Base-by-base conservation (phyloP, 2,113 vertebrate species). In the Rana temporaria region DNA sequence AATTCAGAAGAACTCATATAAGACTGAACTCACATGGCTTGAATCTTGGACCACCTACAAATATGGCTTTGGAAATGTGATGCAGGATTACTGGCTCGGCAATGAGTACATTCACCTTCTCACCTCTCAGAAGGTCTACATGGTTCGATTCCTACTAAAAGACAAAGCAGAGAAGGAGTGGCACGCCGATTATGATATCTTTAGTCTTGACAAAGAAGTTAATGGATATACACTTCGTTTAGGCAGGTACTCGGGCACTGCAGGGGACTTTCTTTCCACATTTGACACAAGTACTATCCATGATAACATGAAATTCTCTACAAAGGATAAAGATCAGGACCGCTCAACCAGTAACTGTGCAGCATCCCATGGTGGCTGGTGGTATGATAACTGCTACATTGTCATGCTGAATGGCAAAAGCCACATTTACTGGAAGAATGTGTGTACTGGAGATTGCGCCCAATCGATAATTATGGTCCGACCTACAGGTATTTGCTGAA, bases 261-360 rank as follows among this genome's bases (percentile, higher is more conserved):
- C 81, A 7, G 81, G 86, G 0, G 90, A 91, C 38, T 87, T 85
- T 6, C 30, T 91, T 71, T 87, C 89, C 17, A 34, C 38, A 62
- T 86, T 78, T 24, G 77, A 87, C 6, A 56, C 89, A 71, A 86
- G 74, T 38, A 88, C 84, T 38, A 84, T 91, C 2, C 89, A 90
- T 0, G 89, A 90, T 84, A 91, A 91, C 70, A 90, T 89, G 89
- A 89, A 87, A 76, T 91, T 91, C 85, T 89, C 84, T 70, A 90
- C 90, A 0, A 75, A 79, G 0, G 89, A 91, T 85, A 88, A 5
- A 64, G 90, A 91, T 77, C 88, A 91, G 85, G 90, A 90, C 76
- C 87, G 88, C 56, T 84, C 86, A 78, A 77, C 74, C 0, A 69
- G 85, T 34, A 88, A 89, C 84, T 90, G 90, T 0, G 88, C 88